A percentile compares a stretch with the other conserved stretches of the same genome.
phyloP scores from a whole-genome alignment of 2,113 vertebrate genomes.

The Clarias magur region DNA sequence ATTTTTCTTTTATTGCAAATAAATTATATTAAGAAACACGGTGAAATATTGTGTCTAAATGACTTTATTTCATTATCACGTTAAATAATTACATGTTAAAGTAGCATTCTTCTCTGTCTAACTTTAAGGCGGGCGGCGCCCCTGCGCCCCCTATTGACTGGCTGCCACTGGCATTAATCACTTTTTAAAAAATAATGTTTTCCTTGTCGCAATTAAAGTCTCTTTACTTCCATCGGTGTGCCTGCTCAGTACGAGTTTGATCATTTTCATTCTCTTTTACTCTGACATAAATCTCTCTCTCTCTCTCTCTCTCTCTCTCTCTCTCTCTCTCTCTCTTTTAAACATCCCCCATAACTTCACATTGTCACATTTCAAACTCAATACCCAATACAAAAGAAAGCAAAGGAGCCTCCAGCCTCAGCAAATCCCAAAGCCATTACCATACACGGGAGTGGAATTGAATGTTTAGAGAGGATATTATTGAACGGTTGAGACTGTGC shows the following conservation, averaged over 20 bases:
- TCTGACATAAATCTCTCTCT: not conserved
- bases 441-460: constrained; percentile 68
- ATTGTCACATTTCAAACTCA: constrained; percentile 49
- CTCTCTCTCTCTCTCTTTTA: constrained; percentile 50
- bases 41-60: too few species aligned
- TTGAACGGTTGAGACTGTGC: constrained; percentile 61
- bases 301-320: not conserved
- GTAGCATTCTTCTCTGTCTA: too few species aligned
- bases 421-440: constrained; percentile 58
- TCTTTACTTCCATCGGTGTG: not conserved
- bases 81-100: too few species aligned
- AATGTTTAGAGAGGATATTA: constrained; percentile 69
- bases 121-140: too few species aligned
- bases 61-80: too few species aligned
- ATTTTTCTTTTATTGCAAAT: too few species aligned
- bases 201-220: not conserved
- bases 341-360: constrained; percentile 50
- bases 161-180: too few species aligned
- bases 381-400: constrained; percentile 51
- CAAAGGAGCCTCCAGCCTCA: constrained; percentile 62
- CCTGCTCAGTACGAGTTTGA: not conserved
- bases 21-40: too few species aligned
- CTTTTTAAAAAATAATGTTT: too few species aligned
- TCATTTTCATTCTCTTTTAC: not conserved
- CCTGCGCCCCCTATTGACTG: too few species aligned